Evolutionary conservation across 2,797 vertebrate genomes (phyloP).

Genomic region (Sebastes matsubarae): DNA sequence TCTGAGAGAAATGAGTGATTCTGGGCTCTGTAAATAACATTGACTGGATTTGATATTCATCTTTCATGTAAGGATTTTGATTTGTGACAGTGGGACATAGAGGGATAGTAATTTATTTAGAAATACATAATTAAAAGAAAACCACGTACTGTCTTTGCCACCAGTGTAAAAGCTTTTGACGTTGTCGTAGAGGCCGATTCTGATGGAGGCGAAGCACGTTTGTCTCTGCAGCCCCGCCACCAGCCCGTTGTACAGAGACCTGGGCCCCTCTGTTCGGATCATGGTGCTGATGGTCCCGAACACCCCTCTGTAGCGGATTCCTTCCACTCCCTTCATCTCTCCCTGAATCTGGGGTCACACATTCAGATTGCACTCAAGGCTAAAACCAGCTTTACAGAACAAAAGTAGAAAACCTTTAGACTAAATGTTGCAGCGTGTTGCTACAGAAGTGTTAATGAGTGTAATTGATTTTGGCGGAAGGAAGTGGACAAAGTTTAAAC

Average conservation of each 20-base stretch:
- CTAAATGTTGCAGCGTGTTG: neutral
- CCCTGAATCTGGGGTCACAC: slow-evolving; percentile 86
- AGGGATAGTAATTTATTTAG: neutral
- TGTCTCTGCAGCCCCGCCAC: slow-evolving; percentile 89
- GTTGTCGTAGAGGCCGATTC: slow-evolving; percentile 89
- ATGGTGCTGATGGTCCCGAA: slow-evolving; percentile 89
- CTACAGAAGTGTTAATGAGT: neutral
- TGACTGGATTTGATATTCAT: neutral
- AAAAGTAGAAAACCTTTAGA: neutral
- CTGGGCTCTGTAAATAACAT: neutral
- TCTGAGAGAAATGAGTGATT: neutral
- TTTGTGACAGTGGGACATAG: neutral
- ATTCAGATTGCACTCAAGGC: slow-evolving; percentile 12
- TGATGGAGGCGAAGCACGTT: slow-evolving; percentile 87
- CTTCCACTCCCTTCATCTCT: slow-evolving; percentile 73
- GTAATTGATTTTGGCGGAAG: neutral
- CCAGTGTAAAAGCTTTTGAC: slow-evolving; percentile 86
- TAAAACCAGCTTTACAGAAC: slow-evolving; percentile 16
- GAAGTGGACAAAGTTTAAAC: neutral
- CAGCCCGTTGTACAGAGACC: slow-evolving; percentile 87
- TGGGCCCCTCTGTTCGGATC: slow-evolving; percentile 85
- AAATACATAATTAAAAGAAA: neutral
- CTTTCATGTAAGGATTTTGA: neutral
- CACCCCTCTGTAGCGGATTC: slow-evolving; percentile 86
- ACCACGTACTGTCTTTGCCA: slow-evolving; percentile 85